Conservation (phyloP, 2,113 vertebrate genomes). For the Polypterus senegalus region DNA sequence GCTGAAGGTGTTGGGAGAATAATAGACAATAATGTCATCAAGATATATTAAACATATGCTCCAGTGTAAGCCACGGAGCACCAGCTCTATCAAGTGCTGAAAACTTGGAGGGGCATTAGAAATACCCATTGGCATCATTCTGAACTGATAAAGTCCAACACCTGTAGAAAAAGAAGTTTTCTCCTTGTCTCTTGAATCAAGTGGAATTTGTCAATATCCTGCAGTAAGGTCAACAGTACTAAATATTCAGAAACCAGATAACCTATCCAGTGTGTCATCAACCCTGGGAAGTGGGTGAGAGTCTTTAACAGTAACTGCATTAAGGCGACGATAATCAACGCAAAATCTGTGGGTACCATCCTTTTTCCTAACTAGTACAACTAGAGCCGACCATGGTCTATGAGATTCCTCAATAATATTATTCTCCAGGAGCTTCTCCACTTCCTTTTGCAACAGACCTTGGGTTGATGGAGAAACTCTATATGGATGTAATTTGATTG, state of each 20-base stretch:
- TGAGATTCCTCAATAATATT: constrained; percentile 10
- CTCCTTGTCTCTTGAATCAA: constrained; percentile 8
- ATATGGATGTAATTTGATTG: constrained; percentile 8
- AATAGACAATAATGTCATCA: constrained; percentile 5
- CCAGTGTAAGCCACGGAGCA: constrained; percentile 12
- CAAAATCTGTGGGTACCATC: constrained; percentile 13
- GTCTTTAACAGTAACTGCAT: constrained; percentile 11
- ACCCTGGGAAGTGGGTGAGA: constrained; percentile 9
- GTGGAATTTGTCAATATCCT: constrained; percentile 12
- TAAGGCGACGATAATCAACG: constrained; percentile 7
- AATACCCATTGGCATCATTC: constrained; percentile 16
- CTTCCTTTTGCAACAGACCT: constrained; percentile 6
- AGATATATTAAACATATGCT: constrained; percentile 10
- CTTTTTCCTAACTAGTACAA: constrained; percentile 11
- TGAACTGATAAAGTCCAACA: constrained; percentile 9
- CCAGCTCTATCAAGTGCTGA: constrained; percentile 2
- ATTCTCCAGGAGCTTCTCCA: constrained; percentile 10
- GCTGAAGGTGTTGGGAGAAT: background rate
- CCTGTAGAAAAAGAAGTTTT: constrained; percentile 14
- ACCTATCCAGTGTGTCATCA: constrained; percentile 10
- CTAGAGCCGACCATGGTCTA: constrained; percentile 10
- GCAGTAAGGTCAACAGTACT: constrained; percentile 8
- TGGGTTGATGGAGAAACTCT: constrained; percentile 6
- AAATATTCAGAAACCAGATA: constrained; percentile 6
- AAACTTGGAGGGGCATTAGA: constrained; percentile 10